These are phyloP conservation scores for Sebastes baramenuke DNA, from an alignment of 2,797 vertebrate genomes.

Conservation along the genomic window DNA sequence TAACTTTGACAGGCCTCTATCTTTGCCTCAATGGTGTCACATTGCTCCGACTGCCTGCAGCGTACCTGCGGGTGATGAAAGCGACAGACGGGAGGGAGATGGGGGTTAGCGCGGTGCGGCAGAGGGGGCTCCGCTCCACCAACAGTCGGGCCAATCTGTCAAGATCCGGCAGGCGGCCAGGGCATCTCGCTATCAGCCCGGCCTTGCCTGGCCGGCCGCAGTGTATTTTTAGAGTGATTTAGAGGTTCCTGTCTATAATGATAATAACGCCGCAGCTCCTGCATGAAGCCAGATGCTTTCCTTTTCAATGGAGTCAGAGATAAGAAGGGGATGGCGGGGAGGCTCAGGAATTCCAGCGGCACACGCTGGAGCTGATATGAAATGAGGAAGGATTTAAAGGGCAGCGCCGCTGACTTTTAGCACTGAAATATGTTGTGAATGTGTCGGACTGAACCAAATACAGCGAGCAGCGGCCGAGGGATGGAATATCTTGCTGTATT, in stretches of 20 bases:
- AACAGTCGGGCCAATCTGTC: conserved; percentile 65
- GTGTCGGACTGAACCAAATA: background rate
- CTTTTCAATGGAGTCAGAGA: conserved; percentile 52
- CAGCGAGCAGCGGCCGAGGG: background rate
- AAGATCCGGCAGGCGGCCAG: conserved; percentile 63
- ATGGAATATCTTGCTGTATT: background rate
- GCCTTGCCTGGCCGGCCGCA: conserved; percentile 42
- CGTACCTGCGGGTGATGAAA: conserved; percentile 52
- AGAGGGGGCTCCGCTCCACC: conserved; percentile 46
- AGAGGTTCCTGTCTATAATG: conserved; percentile 69
- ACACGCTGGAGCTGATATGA: conserved; percentile 26
- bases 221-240: conserved; percentile 80
- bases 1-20: conserved; percentile 25
- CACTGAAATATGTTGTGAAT: background rate
- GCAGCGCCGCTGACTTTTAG: conserved; percentile 8
- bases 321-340: conserved; percentile 33
- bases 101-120: conserved; percentile 25
- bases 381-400: conserved; percentile 36
- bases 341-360: conserved; percentile 18
- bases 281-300: conserved; percentile 40
- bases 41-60: conserved; percentile 26
- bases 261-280: conserved; percentile 63
- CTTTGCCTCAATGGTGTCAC: conserved; percentile 36
- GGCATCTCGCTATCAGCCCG: conserved; percentile 56
- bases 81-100: conserved; percentile 53